Base-by-base conservation (phyloP, 2,888 invertebrate species). In the Nomada flava region DNA sequence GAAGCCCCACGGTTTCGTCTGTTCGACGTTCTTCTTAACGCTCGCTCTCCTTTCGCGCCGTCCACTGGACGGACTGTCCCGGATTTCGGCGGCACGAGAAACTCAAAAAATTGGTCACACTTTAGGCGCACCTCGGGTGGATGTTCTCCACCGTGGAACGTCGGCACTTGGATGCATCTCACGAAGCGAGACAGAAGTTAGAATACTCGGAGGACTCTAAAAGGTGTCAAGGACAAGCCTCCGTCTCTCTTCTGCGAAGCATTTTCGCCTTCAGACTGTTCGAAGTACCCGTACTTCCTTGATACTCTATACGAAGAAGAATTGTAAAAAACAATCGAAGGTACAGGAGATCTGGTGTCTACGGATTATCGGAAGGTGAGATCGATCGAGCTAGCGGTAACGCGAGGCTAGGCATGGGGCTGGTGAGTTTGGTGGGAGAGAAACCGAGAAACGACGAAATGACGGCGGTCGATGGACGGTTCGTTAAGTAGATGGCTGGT, bases 401-500 rank as follows among this genome's bases (percentile, higher is more conserved):
- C 83, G 57, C 26, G 65, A 36, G 47, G 23, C 36, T n/a, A n/a
- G 55, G 64, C 63, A 44, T 47, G 81, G 55, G 65, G 50, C 18
- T 72, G 71, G 80, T 76, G 73, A 83, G 76, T 76, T 83, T 79
- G 89, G 88, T 86, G 83, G 86, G 81, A 90, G 90, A 85, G 90
- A 91, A 91, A 90, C 89, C 89, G 91, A 91, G 90, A 90, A 90
- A 91, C 90, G 88, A 89, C 89, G 89, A 91, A 91, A 92, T 89
- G 89, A 90, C 90, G 90, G 91, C 90, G 90, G 90, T 91, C 91
- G 89, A 90, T 91, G 90, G 90, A 91, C 89, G 91, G 90, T 92
- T 91, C 90, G 92, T 92, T 92, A 91, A 92, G 90, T 92, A 92
- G 90, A 91, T 91, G 92, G 89, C 90, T 89, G 91, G 89, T 88